phyloP scores from a whole-genome alignment of 2,888 invertebrate species.

The Thera obeliscata region DNA sequence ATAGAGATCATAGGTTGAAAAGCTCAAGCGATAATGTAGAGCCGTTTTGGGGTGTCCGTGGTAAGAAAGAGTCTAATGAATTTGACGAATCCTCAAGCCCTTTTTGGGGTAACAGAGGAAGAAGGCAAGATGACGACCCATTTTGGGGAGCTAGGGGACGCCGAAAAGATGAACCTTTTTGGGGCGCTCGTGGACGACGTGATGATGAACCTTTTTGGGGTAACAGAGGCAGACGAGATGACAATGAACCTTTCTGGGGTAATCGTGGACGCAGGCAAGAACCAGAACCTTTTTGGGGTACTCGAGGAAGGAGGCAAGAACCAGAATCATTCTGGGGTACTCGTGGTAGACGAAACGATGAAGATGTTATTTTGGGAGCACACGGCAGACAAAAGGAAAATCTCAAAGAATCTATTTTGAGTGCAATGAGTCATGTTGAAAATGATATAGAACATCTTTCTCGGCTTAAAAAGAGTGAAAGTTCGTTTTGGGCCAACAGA shows the following conservation, averaged over 20 bases:
- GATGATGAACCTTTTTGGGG: conserved; percentile 62
- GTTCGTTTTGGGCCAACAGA: conserved; percentile 60
- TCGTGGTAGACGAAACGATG: conserved; percentile 60
- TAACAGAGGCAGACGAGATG: conserved; percentile 64
- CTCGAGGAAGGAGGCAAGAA: conserved; percentile 54
- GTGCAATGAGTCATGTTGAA: conserved; percentile 60
- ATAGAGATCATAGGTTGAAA: conserved; percentile 27
- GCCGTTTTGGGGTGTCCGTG: conserved; percentile 64
- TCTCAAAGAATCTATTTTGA: conserved; percentile 58
- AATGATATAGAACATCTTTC: conserved; percentile 60
- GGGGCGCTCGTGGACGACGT: conserved; percentile 52
- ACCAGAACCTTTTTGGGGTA: conserved; percentile 62
- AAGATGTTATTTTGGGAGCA: conserved; percentile 50
- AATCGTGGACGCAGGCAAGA: conserved; percentile 70
- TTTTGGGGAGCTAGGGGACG: conserved; percentile 60
- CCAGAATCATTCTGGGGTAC: conserved; percentile 46
- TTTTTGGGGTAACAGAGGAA: conserved; percentile 67
- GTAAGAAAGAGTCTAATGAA: conserved; percentile 45
- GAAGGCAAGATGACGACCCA: conserved; percentile 54
- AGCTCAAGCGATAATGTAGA: conserved; percentile 52
- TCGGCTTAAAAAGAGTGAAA: conserved; percentile 52
- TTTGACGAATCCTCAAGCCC: conserved; percentile 47
- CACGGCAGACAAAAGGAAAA: conserved; percentile 60
- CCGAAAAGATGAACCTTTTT: conserved; percentile 50
- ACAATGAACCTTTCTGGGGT: conserved; percentile 76